phyloP scores from a whole-genome alignment of 2,113 vertebrate genomes.

The Phaetusa simplex region DNA sequence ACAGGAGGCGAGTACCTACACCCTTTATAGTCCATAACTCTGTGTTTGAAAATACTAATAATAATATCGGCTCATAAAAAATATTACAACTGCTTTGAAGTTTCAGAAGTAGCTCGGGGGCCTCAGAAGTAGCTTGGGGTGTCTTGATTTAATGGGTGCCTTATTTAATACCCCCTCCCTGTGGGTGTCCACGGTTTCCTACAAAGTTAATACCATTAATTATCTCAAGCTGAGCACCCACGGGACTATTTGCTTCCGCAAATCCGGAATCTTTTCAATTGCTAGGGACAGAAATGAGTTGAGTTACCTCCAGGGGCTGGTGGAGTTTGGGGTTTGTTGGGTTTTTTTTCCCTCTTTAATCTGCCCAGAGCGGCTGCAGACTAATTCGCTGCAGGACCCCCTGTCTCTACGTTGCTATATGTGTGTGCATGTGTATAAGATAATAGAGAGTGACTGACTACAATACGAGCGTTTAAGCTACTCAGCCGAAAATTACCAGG shows the following conservation, averaged over 20 bases:
- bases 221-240: neutral
- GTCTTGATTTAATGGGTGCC: neutral
- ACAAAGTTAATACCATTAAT: neutral
- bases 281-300: neutral
- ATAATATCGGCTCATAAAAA: neutral
- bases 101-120: neutral
- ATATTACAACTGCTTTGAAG: neutral
- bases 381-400: neutral
- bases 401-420: neutral
- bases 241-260: neutral
- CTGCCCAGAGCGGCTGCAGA: neutral
- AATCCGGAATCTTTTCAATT: neutral
- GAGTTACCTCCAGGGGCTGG: neutral
- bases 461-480: constrained; percentile 19
- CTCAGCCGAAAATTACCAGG: constrained; percentile 47
- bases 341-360: neutral
- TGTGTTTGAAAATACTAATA: neutral
- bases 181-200: neutral
- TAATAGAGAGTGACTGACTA: constrained; percentile 54
- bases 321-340: neutral
- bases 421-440: neutral
- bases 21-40: neutral
- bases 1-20: neutral
- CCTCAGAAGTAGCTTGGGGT: neutral
- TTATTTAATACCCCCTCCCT: neutral